phyloP scores from a whole-genome alignment of 2,888 invertebrate species.

The Leptinotarsa haldemani region DNA sequence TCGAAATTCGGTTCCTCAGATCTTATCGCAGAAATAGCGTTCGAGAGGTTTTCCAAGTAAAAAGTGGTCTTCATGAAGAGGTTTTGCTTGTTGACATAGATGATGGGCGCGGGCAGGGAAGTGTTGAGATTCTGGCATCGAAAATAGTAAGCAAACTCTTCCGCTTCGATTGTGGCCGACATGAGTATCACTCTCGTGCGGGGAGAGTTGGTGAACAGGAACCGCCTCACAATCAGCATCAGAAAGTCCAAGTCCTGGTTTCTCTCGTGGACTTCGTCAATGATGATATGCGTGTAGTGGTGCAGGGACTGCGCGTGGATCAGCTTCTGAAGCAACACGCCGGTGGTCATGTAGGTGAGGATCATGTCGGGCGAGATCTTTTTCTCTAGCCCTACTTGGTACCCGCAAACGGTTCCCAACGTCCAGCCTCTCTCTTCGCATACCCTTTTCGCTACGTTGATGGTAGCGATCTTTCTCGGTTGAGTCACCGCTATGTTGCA shows the following conservation, averaged over 20 bases:
- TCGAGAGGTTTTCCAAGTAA: slow-evolving; percentile 68
- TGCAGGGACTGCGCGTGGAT: slow-evolving; percentile 78
- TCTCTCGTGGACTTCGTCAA: slow-evolving; percentile 95
- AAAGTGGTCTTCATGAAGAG: slow-evolving; percentile 72
- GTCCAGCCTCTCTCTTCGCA: slow-evolving; percentile 86
- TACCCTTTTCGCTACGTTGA: slow-evolving; percentile 88
- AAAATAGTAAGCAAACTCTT: slow-evolving; percentile 78
- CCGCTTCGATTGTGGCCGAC: slow-evolving; percentile 91
- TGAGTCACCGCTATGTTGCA: slow-evolving; percentile 95
- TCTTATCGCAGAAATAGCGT: background rate
- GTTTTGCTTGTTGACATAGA: slow-evolving; percentile 69
- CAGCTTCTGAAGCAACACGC: slow-evolving; percentile 83
- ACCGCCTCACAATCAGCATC: slow-evolving; percentile 82
- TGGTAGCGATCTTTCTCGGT: slow-evolving; percentile 92
- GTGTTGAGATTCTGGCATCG: slow-evolving; percentile 62
- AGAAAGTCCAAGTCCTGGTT: slow-evolving; percentile 93
- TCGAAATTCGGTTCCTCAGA: slow-evolving; percentile 63
- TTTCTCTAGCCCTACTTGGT: slow-evolving; percentile 83
- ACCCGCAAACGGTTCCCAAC: slow-evolving; percentile 86
- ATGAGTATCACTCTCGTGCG: slow-evolving; percentile 83
- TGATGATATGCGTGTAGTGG: slow-evolving; percentile 87
- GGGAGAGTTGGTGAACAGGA: slow-evolving; percentile 76
- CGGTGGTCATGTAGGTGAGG: slow-evolving; percentile 89
- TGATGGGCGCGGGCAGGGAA: slow-evolving; percentile 69
- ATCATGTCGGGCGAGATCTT: slow-evolving; percentile 76